Conservation (phyloP, 2,113 vertebrate genomes). For the Catharus fuscescens region DNA sequence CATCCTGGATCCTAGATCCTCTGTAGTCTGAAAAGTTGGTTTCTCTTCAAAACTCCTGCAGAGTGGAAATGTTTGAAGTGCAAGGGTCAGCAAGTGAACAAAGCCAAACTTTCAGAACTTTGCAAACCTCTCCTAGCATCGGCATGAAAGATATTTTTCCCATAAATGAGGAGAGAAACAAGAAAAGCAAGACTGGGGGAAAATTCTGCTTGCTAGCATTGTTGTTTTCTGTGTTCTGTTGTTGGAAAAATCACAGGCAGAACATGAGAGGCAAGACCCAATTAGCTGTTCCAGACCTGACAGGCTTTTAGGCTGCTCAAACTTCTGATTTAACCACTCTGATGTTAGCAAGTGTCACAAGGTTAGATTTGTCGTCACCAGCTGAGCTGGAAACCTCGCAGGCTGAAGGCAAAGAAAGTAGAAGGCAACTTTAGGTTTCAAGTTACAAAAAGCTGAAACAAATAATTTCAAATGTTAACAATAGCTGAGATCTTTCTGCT, state of each 20-base stretch:
- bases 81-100: neutral
- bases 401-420: neutral
- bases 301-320: slow-evolving; percentile 30
- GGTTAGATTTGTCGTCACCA: neutral
- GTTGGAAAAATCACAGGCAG: slow-evolving; percentile 12
- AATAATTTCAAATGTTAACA: neutral
- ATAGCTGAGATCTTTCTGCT: neutral
- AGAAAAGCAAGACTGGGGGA: neutral
- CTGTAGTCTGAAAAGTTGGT: neutral
- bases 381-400: neutral
- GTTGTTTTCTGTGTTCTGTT: neutral
- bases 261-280: slow-evolving; percentile 18
- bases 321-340: slow-evolving; percentile 44
- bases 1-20: neutral
- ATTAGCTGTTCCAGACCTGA: slow-evolving; percentile 34
- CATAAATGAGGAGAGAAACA: neutral
- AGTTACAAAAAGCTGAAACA: slow-evolving; percentile 19
- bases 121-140: neutral
- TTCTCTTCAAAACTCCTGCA: neutral
- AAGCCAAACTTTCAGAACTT: slow-evolving; percentile 3
- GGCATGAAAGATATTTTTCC: neutral
- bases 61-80: neutral
- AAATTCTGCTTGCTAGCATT: neutral
- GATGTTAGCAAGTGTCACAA: slow-evolving; percentile 49
- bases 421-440: slow-evolving; percentile 21